A percentile compares a stretch with the other conserved stretches of the same genome.
Conservation (phyloP, 1,140 invertebrate genomes). For the Calephelis virginiensis region DNA sequence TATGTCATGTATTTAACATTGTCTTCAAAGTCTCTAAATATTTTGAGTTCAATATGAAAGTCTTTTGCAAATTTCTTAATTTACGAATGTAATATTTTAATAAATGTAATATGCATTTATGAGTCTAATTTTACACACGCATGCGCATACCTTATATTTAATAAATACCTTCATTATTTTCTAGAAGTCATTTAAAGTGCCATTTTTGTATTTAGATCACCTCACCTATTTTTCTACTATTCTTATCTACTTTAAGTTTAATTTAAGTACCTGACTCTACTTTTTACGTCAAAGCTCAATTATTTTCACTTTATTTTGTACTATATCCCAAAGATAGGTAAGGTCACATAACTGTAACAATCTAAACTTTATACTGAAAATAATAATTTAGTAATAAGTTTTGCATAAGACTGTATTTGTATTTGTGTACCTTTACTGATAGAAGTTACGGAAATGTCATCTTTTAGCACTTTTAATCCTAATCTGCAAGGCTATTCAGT, state of each 20-base stretch:
- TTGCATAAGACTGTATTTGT: neutral
- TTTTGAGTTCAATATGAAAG: no score
- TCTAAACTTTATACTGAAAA: neutral
- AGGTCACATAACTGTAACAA: neutral
- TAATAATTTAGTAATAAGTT: neutral
- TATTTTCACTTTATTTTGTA: constrained; percentile 10
- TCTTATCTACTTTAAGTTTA: neutral
- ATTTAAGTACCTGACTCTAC: constrained; percentile 3
- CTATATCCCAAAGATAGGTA: constrained; percentile 8
- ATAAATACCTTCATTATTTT: neutral
- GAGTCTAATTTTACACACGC: neutral
- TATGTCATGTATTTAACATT: no score
- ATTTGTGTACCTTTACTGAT: no score
- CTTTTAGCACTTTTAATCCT: no score
- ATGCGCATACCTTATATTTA: neutral
- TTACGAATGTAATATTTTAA: no score
- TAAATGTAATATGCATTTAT: neutral
- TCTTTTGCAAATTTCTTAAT: no score
- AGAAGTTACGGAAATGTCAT: no score
- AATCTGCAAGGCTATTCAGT: no score
- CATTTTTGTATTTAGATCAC: constrained; percentile 12
- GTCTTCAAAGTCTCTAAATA: no score
- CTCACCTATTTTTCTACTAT: constrained; percentile 2
- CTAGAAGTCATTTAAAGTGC: constrained; percentile 8
- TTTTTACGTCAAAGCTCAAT: constrained; percentile 6